phyloP scores from a whole-genome alignment of 2,888 invertebrate species.

The Caenorhabditis auriculariae region DNA sequence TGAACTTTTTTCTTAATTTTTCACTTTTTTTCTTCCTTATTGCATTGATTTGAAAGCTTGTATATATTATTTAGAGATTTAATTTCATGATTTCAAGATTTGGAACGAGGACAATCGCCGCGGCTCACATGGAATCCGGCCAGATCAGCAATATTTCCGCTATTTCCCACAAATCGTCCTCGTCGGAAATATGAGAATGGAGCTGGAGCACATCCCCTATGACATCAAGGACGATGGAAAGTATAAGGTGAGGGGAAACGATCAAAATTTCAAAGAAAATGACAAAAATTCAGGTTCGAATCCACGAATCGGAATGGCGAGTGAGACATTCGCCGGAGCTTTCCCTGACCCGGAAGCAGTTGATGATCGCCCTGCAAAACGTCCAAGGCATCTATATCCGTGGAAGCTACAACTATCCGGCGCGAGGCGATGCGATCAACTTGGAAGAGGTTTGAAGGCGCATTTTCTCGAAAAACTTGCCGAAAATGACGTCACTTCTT shows the following conservation, averaged over 20 bases:
- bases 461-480: neutral
- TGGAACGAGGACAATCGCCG: slow-evolving; percentile 66
- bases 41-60: neutral
- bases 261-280: slow-evolving; percentile 10
- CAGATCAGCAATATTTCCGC: slow-evolving; percentile 53
- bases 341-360: slow-evolving; percentile 74
- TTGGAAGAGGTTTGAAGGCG: slow-evolving; percentile 37
- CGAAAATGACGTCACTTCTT: neutral
- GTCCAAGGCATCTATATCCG: slow-evolving; percentile 69
- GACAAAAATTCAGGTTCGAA: slow-evolving; percentile 26
- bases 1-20: neutral
- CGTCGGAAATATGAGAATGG: slow-evolving; percentile 76
- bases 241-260: slow-evolving; percentile 65
- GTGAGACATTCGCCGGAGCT: slow-evolving; percentile 70
- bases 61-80: neutral
- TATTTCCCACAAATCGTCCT: slow-evolving; percentile 72
- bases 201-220: slow-evolving; percentile 75
- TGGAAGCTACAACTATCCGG: slow-evolving; percentile 53
- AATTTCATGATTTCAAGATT: slow-evolving; percentile 64
- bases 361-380: slow-evolving; percentile 90
- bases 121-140: slow-evolving; percentile 43
- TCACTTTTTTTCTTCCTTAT: neutral
- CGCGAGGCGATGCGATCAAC: slow-evolving; percentile 49
- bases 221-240: slow-evolving; percentile 64
- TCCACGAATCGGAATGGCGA: slow-evolving; percentile 72